phyloP scores from a whole-genome alignment of 2,888 invertebrate genomes.

The Phyto melanocephala region DNA sequence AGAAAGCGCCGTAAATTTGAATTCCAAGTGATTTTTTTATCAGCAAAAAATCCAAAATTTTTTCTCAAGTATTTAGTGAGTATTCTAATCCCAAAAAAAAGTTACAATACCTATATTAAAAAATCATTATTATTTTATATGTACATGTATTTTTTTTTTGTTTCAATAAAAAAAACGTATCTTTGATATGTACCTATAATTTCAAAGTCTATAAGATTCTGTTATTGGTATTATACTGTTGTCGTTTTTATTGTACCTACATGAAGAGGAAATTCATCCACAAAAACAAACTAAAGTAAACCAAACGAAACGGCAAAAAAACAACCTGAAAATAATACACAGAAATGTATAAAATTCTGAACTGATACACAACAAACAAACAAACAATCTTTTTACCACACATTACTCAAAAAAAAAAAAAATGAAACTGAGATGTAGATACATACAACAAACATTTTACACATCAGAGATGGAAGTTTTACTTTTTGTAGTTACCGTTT shows the following conservation, averaged over 20 bases:
- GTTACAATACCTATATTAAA: conserved; percentile 8
- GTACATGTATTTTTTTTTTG: neutral
- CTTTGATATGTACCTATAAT: conserved; percentile 54
- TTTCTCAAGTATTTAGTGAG: conserved; percentile 77
- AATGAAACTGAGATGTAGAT: conserved; percentile 72
- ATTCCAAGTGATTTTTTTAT: neutral
- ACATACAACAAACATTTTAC: conserved; percentile 66
- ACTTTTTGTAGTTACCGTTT: no score
- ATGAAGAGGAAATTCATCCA: conserved; percentile 44
- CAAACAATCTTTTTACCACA: conserved; percentile 50
- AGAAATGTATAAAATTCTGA: conserved; percentile 19
- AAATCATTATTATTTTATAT: neutral
- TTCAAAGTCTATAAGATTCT: conserved; percentile 51
- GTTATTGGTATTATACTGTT: conserved; percentile 15
- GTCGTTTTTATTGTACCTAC: conserved; percentile 28
- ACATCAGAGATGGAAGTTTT: no score
- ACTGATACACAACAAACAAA: conserved; percentile 30
- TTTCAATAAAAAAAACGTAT: conserved; percentile 14
- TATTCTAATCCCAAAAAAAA: conserved; percentile 64
- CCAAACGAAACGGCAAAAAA: conserved; percentile 62
- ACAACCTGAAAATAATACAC: conserved; percentile 57
- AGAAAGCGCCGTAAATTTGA: neutral
- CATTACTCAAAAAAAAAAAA: conserved; percentile 36
- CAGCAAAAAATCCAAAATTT: conserved; percentile 71
- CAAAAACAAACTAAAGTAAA: conserved; percentile 43